A percentile compares a stretch with the other conserved stretches of the same genome.
Conservation (phyloP, 2,113 vertebrate species). For the Chascanopsetta lugubris region DNA sequence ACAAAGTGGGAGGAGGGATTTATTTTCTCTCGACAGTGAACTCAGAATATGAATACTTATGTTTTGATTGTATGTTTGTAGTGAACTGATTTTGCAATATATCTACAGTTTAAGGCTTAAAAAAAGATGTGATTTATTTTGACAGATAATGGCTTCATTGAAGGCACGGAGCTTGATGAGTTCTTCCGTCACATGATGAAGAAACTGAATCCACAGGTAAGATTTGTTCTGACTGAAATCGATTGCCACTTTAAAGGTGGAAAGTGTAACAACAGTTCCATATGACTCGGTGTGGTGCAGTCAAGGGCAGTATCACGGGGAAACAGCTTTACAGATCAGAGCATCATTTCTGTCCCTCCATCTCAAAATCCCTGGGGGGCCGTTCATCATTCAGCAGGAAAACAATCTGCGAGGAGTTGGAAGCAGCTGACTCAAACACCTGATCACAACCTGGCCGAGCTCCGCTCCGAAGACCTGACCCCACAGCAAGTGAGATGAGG, state of each 20-base stretch:
- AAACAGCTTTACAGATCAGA: background rate
- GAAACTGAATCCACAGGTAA: conserved; percentile 84
- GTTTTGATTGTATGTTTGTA: too few species aligned
- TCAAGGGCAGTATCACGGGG: background rate
- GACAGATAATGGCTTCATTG: conserved; percentile 95
- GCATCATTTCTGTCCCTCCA: background rate
- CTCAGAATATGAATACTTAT: background rate
- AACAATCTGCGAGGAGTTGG: too few species aligned
- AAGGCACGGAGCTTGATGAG: conserved; percentile 90
- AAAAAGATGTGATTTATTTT: conserved; percentile 12
- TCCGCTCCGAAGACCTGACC: background rate
- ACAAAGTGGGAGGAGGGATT: background rate
- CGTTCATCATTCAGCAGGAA: background rate
- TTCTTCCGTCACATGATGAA: conserved; percentile 90
- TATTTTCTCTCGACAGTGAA: background rate
- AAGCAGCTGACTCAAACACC: too few species aligned
- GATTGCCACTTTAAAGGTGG: too few species aligned
- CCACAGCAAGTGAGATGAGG: background rate
- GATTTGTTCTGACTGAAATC: conserved; percentile 44
- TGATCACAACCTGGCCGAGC: too few species aligned
- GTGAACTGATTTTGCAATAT: background rate
- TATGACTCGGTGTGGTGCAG: background rate
- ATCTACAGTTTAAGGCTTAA: background rate
- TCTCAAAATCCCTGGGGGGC: background rate
- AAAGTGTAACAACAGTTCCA: background rate